These are phyloP conservation scores for Polydrusus cervinus DNA, from an alignment of 2,888 invertebrate genomes.

Conservation along the genomic window DNA sequence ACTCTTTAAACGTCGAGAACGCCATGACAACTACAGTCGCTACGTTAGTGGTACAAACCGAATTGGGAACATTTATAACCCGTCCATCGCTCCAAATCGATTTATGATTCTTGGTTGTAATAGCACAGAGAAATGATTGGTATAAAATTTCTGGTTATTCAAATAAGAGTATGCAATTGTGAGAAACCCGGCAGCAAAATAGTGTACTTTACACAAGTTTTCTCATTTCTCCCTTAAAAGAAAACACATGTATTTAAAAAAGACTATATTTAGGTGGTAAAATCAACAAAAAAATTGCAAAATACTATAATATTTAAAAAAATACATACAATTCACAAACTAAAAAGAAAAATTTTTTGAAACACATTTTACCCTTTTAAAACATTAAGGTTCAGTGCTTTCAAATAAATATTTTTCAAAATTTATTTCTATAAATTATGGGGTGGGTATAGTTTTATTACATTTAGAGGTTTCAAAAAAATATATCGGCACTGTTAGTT, in stretches of 20 bases:
- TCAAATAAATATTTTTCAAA: not conserved
- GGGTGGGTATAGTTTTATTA: not conserved
- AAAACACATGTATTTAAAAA: not conserved
- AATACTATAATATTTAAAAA: not conserved
- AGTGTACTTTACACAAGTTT: not conserved
- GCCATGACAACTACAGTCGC: no score
- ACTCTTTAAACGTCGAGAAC: no score
- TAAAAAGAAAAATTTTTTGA: not conserved
- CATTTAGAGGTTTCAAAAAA: not conserved
- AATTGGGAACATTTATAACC: no score
- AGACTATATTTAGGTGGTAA: conserved; percentile 12
- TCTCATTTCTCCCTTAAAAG: not conserved
- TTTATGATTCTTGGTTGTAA: no score
- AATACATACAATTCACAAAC: not conserved
- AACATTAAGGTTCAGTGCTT: not conserved
- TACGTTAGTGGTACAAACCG: no score
- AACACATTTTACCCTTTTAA: not conserved
- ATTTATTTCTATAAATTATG: not conserved
- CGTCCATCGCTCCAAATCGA: no score
- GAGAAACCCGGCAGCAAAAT: no score
- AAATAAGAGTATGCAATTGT: not conserved
- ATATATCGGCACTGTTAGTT: no score
- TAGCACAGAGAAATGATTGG: no score
- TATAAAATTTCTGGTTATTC: no score
- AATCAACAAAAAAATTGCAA: not conserved